These are phyloP conservation scores for Marmota flaviventris DNA, from an alignment of 2,113 vertebrate genomes.

Conservation along the genomic window DNA sequence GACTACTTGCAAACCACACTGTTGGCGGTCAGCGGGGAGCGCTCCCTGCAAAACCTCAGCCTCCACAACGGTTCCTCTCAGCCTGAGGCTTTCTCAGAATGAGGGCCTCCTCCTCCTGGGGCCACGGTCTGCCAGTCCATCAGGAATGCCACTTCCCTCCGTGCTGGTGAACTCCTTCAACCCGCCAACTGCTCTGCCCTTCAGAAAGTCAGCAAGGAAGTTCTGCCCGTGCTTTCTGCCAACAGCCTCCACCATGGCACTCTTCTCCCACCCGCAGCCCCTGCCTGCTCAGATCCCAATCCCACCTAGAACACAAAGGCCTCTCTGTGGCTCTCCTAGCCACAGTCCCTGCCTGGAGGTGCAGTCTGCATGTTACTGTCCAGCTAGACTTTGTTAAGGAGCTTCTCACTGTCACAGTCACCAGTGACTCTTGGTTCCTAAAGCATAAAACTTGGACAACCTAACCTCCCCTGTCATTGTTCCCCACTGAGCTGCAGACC, in stretches of 20 bases:
- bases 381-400: no score
- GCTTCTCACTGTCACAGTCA: background rate
- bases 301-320: background rate
- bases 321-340: fast-evolving
- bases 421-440: background rate
- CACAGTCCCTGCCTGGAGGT: fast-evolving
- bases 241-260: background rate
- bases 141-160: background rate
- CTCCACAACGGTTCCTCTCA: background rate
- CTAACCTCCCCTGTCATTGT: no score
- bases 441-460: no score
- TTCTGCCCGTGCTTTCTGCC: fast-evolving
- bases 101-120: background rate
- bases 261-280: background rate
- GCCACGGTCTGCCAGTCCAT: background rate
- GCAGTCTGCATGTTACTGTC: fast-evolving
- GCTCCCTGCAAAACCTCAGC: background rate
- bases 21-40: no score
- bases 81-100: no score
- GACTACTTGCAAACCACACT: background rate
- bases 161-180: no score
- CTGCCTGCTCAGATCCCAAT: background rate
- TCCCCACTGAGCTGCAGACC: background rate
- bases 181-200: fast-evolving
- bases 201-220: background rate